Conservation (phyloP, 2,797 vertebrate genomes). For the Syngnathus rostellatus region DNA sequence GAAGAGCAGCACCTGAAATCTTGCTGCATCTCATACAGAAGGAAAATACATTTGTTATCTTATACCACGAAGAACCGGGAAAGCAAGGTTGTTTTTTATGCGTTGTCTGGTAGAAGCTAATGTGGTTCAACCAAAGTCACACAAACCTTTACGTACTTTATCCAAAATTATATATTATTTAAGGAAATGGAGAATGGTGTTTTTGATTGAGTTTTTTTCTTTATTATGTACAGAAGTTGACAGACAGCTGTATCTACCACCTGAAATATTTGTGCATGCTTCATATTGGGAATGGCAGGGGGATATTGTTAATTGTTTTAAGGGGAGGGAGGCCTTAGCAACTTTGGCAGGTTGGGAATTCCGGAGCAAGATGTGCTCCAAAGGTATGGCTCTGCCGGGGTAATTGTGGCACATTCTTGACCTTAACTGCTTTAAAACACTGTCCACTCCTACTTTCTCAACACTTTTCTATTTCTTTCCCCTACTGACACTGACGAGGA, state of each 20-base stretch:
- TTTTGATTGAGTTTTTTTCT: neutral
- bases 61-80: neutral
- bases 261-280: neutral
- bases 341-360: conserved; percentile 55
- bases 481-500: conserved; percentile 40
- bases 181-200: neutral
- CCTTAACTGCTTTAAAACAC: conserved; percentile 57
- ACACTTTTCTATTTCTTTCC: conserved; percentile 27
- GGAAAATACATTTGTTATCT: neutral
- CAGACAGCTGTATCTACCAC: neutral
- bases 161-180: neutral
- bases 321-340: conserved; percentile 33
- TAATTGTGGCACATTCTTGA: conserved; percentile 63
- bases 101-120: neutral
- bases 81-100: neutral
- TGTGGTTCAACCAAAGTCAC: neutral
- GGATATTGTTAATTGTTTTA: conserved; percentile 53
- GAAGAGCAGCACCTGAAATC: neutral
- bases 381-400: conserved; percentile 40
- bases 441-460: conserved; percentile 32
- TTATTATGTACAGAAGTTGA: neutral
- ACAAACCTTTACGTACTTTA: neutral
- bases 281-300: conserved; percentile 32
- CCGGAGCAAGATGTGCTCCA: conserved; percentile 49
- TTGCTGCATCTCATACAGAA: neutral